A percentile compares a stretch with the other conserved stretches of the same genome.
These are phyloP conservation scores for Emys orbicularis DNA, from an alignment of 2,797 vertebrate genomes.

Conservation along the genomic window DNA sequence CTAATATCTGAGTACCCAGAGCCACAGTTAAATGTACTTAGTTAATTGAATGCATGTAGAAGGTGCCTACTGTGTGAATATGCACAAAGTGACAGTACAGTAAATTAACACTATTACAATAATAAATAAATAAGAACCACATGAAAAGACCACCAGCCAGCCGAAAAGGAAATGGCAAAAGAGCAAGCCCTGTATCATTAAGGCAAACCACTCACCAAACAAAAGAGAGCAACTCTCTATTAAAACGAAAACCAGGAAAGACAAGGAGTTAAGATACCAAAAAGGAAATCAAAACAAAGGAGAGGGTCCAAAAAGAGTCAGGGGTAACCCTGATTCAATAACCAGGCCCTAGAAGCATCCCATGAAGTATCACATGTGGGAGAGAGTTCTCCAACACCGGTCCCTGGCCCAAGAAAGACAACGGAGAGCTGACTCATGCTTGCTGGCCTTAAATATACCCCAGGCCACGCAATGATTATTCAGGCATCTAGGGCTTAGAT, in stretches of 20 bases:
- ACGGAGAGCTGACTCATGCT: background rate
- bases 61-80: background rate
- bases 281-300: background rate
- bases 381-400: background rate
- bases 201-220: background rate
- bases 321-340: background rate
- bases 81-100: background rate
- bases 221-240: background rate
- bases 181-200: background rate
- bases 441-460: background rate
- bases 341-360: background rate
- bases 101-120: background rate
- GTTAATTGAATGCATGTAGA: background rate
- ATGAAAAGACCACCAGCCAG: background rate
- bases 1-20: background rate
- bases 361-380: background rate
- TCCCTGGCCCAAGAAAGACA: background rate
- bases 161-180: background rate
- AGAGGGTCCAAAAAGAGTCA: background rate
- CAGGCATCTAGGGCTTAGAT: background rate
- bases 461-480: background rate
- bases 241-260: background rate
- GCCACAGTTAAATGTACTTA: background rate
- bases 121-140: background rate
- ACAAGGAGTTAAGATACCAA: background rate